Conservation (phyloP, 23 tunicate genomes). For the Diplosoma virens region DNA sequence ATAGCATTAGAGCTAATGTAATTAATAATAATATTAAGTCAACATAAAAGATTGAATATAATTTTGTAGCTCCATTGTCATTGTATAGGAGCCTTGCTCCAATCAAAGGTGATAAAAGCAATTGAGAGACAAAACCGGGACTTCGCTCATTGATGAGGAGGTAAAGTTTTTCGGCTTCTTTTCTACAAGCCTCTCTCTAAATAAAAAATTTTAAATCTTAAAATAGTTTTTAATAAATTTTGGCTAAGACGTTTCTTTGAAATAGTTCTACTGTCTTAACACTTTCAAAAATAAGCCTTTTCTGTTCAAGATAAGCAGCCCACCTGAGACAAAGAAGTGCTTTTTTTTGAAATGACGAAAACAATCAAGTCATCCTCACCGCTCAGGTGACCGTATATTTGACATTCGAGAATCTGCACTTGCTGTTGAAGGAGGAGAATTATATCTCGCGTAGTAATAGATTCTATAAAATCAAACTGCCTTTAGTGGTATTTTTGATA, state of each 20-base stretch:
- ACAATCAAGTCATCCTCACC: slow-evolving; percentile 57
- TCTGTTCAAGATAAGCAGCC: too few relatives aligned
- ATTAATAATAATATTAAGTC: neutral
- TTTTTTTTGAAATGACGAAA: slow-evolving; percentile 24
- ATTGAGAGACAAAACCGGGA: too few relatives aligned
- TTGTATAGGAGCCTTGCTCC: neutral
- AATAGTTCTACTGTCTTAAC: too few relatives aligned
- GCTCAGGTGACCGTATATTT: slow-evolving; percentile 55
- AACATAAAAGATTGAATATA: neutral
- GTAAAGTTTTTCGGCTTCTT: slow-evolving; percentile 72
- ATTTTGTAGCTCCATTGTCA: neutral
- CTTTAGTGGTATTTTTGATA: neutral
- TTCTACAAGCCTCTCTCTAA: slow-evolving; percentile 61
- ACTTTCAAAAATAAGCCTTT: too few relatives aligned
- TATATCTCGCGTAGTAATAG: slow-evolving; percentile 58
- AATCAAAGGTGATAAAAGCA: neutral
- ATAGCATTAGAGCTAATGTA: too few relatives aligned
- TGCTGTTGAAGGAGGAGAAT: slow-evolving; percentile 33
- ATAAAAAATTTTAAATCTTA: neutral
- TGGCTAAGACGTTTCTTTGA: too few relatives aligned
- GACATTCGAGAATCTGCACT: slow-evolving; percentile 59
- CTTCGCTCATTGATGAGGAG: slow-evolving; percentile 52
- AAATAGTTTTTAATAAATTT: neutral
- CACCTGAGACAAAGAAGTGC: slow-evolving; percentile 36
- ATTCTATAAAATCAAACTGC: slow-evolving; percentile 21